A percentile compares a stretch with the other conserved stretches of the same genome.
Conservation (phyloP, 2,888 invertebrate genomes). For the Pandemis cinnamomeana region DNA sequence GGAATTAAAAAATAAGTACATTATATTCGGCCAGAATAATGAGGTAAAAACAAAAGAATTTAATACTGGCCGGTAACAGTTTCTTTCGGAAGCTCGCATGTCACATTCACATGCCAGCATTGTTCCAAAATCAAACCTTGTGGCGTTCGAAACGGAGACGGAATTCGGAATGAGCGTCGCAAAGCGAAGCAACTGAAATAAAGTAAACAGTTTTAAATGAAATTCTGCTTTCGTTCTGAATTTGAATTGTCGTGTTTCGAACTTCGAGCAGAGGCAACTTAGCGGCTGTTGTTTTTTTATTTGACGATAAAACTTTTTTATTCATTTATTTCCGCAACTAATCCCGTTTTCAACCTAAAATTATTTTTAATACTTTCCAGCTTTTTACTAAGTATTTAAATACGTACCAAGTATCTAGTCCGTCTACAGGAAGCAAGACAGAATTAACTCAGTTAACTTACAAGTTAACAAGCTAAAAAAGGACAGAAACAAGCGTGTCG, state of each 20-base stretch:
- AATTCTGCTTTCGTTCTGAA: conserved; percentile 1
- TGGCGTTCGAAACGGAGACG: no score
- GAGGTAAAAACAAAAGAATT: conserved; percentile 5
- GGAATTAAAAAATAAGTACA: conserved; percentile 1
- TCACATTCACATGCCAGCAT: neutral
- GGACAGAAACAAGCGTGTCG: neutral
- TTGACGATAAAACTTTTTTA: neutral
- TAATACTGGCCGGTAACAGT: conserved; percentile 4
- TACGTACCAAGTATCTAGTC: no score
- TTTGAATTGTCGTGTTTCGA: conserved; percentile 8
- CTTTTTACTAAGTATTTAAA: no score
- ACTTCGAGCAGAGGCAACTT: neutral
- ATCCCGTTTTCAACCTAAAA: no score
- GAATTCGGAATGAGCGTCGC: neutral
- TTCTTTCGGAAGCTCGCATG: neutral
- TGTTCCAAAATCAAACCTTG: neutral
- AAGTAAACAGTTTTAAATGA: neutral
- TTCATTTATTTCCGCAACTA: no score
- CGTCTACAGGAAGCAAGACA: no score
- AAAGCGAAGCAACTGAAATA: neutral
- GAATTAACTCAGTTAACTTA: no score
- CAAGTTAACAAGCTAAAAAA: no score
- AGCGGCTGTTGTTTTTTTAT: neutral
- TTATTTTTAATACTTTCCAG: no score
- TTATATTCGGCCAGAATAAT: conserved; percentile 6